phyloP scores from a whole-genome alignment of 1,140 invertebrate genomes.

The Cyphomyrmex costatus region DNA sequence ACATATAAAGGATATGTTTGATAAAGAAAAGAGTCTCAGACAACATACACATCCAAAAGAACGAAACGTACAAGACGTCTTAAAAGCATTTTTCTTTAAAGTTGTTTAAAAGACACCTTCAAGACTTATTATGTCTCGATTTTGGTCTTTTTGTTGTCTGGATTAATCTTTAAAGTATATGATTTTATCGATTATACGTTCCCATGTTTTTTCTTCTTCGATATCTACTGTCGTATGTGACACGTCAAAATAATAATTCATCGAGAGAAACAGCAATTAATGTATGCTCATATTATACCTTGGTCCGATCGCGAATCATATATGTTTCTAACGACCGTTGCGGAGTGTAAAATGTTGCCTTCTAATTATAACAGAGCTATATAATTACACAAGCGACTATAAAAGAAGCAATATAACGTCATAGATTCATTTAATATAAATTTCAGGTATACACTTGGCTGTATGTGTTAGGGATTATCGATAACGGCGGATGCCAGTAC shows the following conservation, averaged over 20 bases:
- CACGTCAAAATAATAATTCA: constrained; percentile 46
- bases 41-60: no score
- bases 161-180: background rate
- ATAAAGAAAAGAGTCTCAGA: no score
- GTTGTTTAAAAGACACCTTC: no score
- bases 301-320: constrained; percentile 12
- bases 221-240: background rate
- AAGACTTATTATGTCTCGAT: no score
- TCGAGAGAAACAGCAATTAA: constrained; percentile 46
- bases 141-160: no score
- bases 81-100: no score
- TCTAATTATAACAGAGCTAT: constrained; percentile 74
- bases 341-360: constrained; percentile 60
- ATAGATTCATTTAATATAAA: constrained; percentile 68
- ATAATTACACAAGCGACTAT: constrained; percentile 69
- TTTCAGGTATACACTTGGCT: constrained; percentile 49
- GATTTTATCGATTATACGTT: background rate
- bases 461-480: constrained; percentile 11
- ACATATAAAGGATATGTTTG: background rate
- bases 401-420: constrained; percentile 69
- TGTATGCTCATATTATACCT: constrained; percentile 44
- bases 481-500: constrained; percentile 31
- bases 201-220: background rate
- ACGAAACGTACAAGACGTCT: no score
- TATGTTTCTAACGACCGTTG: constrained; percentile 63